Evolutionary conservation across 2,113 vertebrate genomes (phyloP).

Genomic region (Mola mola): DNA sequence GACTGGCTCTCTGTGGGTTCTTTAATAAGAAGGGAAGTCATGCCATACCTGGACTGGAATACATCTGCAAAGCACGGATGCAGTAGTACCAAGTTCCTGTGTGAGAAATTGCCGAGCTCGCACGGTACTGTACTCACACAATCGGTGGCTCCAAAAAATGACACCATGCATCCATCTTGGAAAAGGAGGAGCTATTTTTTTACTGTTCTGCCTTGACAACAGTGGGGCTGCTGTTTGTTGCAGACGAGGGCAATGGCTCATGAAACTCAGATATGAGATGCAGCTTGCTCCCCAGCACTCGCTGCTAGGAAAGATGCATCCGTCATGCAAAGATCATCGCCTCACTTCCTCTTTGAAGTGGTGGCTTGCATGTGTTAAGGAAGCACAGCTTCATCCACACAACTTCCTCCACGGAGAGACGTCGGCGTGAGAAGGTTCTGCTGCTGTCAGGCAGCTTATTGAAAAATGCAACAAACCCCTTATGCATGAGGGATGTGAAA

Average conservation of each 20-base stretch:
- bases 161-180: constrained; percentile 28
- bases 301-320: constrained; percentile 70
- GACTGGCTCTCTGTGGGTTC: not conserved
- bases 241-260: constrained; percentile 30
- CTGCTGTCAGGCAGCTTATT: constrained; percentile 34
- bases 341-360: constrained; percentile 76
- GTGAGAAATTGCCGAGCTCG: not conserved
- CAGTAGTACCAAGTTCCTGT: not conserved
- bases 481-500: constrained; percentile 49
- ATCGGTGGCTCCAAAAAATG: constrained; percentile 9
- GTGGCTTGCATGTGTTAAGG: constrained; percentile 62
- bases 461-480: constrained; percentile 51
- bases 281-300: constrained; percentile 29
- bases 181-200: not conserved
- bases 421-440: constrained; percentile 27
- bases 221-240: constrained; percentile 18
- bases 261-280: constrained; percentile 39
- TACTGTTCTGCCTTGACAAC: not conserved
- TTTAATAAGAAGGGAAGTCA: not conserved
- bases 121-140: not conserved
- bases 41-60: not conserved
- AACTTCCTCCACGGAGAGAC: constrained; percentile 40
- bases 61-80: not conserved
- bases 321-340: constrained; percentile 75
- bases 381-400: constrained; percentile 58